Base-by-base conservation (phyloP, 2,888 invertebrate species). In the Sinopyrophorus schimmeli region DNA sequence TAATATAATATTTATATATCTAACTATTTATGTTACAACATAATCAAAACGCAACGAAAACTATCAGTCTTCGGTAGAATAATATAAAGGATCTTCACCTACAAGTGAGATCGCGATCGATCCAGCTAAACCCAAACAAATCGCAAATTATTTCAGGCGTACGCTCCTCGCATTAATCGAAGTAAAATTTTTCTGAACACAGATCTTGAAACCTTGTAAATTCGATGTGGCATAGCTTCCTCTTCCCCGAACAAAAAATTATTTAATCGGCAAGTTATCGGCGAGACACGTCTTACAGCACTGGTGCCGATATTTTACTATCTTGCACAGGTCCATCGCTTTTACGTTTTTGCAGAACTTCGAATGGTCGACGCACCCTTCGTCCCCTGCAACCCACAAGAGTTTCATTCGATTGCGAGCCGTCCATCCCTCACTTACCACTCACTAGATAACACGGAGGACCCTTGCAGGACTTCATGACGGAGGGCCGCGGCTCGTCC, bases 311-410 rank as follows among this genome's bases (percentile, higher is more conserved):
- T 92, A 94, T 24, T 89, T 82, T 63, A 84, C 81, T 59, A 90
- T 80, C 39, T 86, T 85, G 75, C 95, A 95, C 80, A 94, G 81
- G 66, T 90, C 90, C 87, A 93, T 87, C 40, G 86, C 80, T 60
- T 87, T 86, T 12, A 92, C 92, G 67, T 92, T 90, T 64, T 84
- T 85, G 74, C 94, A 95, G 73, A 89, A 89, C 60, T 85, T 83
- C 32, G 92, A 92, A 27, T 83, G 79, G 71, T 92, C 92, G 64
- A 83, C 83, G 75, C 92, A 92, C n/a, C n/a, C n/a, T 37, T 84
- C 80, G 54, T 77, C 77, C 67, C 78, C 85, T 85, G 75, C 55
- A 50, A n/a, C n/a, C n/a, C n/a, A n/a, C n/a, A n/a, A n/a, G n/a
- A n/a, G n/a, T n/a, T n/a, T 9, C 23, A 23, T 23, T 23, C 9